A percentile compares a stretch with the other conserved stretches of the same genome.
Conservation (phyloP, 2,888 invertebrate species). For the Drosophila aldrichi region DNA sequence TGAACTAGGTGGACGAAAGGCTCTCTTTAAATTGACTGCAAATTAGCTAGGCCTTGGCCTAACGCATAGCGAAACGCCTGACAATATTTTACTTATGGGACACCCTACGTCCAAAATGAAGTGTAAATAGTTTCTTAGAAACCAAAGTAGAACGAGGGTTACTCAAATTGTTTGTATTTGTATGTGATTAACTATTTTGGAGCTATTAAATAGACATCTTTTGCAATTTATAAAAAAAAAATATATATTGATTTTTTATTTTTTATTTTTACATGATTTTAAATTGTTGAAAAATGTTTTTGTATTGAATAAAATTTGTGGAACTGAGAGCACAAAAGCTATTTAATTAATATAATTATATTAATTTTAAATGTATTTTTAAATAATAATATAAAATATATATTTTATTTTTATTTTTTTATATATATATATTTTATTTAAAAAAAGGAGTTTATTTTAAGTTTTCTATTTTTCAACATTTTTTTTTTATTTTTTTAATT, state of each 20-base stretch:
- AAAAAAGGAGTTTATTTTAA: too few relatives aligned
- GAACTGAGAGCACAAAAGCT: too few relatives aligned
- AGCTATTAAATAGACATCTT: not conserved
- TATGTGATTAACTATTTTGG: too few relatives aligned
- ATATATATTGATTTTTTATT: too few relatives aligned
- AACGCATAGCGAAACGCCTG: slow-evolving; percentile 3
- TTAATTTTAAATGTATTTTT: too few relatives aligned
- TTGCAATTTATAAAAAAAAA: not conserved
- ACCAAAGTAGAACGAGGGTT: too few relatives aligned
- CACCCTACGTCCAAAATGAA: not conserved
- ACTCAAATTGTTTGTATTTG: not conserved
- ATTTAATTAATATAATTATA: not conserved
- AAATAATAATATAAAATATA: too few relatives aligned
- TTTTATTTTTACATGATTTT: too few relatives aligned
- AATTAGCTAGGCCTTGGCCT: slow-evolving; percentile 29
- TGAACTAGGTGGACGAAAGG: slow-evolving; percentile 34
- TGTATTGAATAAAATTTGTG: not conserved
- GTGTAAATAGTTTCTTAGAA: not conserved
- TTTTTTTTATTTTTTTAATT: too few relatives aligned
- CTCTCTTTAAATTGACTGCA: slow-evolving; percentile 48
- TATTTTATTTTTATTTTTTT: too few relatives aligned
- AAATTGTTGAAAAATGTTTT: not conserved
- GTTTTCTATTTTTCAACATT: not conserved
- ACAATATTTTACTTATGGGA: not conserved
- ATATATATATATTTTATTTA: too few relatives aligned